Percentiles rank a stretch among this genome's conserved stretches.
phyloP scores from a whole-genome alignment of 2,888 invertebrate genomes.

The Cephalotes varians region DNA sequence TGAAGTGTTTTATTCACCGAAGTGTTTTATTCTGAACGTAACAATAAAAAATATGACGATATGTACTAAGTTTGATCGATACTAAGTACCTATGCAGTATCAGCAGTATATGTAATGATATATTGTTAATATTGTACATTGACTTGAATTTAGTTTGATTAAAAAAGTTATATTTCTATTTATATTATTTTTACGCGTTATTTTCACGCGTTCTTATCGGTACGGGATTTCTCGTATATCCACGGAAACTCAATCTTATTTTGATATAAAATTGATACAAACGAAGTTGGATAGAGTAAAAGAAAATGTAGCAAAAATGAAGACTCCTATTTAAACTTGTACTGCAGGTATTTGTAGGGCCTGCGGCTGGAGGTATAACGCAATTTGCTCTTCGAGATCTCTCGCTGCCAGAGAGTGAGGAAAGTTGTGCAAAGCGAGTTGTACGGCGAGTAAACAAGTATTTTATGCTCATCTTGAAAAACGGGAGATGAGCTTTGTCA shows the following conservation, averaged over 20 bases:
- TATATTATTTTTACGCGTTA: neutral
- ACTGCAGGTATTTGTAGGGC: constrained; percentile 28
- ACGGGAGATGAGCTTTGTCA: constrained; percentile 34
- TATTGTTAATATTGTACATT: neutral
- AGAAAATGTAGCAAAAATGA: constrained; percentile 39
- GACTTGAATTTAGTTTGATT: neutral
- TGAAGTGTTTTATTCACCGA: too few species aligned
- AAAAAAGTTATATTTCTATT: neutral
- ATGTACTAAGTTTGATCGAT: neutral
- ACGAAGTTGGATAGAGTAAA: constrained; percentile 19
- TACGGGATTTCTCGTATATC: neutral
- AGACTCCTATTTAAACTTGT: constrained; percentile 40
- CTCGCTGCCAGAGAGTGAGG: constrained; percentile 29
- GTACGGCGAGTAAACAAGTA: constrained; percentile 35
- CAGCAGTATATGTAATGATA: neutral
- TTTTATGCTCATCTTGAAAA: constrained; percentile 43
- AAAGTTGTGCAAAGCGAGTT: constrained; percentile 33
- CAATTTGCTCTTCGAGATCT: constrained; percentile 51
- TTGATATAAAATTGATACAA: constrained; percentile 24
- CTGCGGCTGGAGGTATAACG: constrained; percentile 28
- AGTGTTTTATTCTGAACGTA: neutral
- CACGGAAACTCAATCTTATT: constrained; percentile 7
- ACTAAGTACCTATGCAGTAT: too few species aligned
- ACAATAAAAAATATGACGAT: neutral
- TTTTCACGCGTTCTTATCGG: neutral